A percentile compares a stretch with the other conserved stretches of the same genome.
Conservation (phyloP, 2,888 invertebrate species). For the Mesoligia furuncula region DNA sequence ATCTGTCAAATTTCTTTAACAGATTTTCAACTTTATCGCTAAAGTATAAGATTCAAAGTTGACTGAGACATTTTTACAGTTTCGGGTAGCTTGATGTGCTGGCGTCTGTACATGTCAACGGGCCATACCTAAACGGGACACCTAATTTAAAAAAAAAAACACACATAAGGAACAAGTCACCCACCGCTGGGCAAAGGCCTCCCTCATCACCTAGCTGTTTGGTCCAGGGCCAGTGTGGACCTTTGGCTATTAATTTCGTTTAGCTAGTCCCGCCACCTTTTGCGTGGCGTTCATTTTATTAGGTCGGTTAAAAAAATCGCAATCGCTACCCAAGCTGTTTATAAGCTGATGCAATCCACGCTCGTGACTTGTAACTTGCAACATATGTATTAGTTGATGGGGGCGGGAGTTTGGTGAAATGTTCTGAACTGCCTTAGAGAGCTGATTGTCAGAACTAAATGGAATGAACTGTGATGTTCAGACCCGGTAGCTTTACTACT, state of each 20-base stretch:
- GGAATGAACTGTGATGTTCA: constrained; percentile 62
- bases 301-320: no score
- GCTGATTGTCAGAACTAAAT: constrained; percentile 80
- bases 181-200: not conserved
- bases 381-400: constrained; percentile 85
- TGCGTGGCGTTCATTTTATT: not conserved
- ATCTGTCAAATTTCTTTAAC: no score
- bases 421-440: constrained; percentile 76
- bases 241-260: no score
- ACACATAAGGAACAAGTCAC: not conserved
- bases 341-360: constrained; percentile 11
- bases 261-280: not conserved
- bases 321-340: not conserved
- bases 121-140: not conserved
- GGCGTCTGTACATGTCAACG: not conserved
- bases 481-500: constrained; percentile 22
- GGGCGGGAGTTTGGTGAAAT: constrained; percentile 82
- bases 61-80: no score
- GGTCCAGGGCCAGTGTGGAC: not conserved
- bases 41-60: no score
- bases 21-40: no score
- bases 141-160: not conserved
- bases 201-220: not conserved
- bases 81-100: no score
- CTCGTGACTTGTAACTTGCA: constrained; percentile 54